Percentiles rank a stretch among this genome's conserved stretches.
Conservation (phyloP, 2,113 vertebrate genomes). For the Lophura nycthemera region DNA sequence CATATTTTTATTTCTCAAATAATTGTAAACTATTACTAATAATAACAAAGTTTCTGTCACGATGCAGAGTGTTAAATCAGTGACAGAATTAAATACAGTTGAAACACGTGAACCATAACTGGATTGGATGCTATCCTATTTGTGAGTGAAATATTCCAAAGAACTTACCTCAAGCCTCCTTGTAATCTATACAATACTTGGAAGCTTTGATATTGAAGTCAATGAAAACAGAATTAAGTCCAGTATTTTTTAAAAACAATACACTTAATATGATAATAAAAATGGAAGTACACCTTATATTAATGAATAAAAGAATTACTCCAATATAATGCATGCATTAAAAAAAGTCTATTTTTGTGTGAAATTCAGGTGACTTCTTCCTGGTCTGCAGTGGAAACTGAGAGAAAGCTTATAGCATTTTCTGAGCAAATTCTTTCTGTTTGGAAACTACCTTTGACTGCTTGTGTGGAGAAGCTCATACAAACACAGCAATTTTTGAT, state of each 20-base stretch:
- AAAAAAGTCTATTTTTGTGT: neutral
- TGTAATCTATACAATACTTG: neutral
- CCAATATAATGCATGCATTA: neutral
- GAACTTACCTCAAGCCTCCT: neutral
- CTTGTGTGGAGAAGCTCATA: neutral
- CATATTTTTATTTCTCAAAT: neutral
- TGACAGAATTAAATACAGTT: neutral
- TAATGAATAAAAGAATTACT: neutral
- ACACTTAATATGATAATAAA: neutral
- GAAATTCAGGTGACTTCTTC: neutral
- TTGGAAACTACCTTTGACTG: neutral
- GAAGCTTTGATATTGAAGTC: neutral
- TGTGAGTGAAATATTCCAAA: neutral
- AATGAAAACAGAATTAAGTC: neutral
- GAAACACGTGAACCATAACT: neutral
- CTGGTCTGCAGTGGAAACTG: neutral
- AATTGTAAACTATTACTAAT: neutral
- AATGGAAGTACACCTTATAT: neutral
- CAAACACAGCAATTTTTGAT: neutral
- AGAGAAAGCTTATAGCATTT: neutral
- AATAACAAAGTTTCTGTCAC: neutral
- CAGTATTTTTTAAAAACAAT: neutral
- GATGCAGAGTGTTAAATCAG: neutral
- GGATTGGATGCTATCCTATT: neutral
- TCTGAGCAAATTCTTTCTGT: accelerated